A percentile compares a stretch with the other conserved stretches of the same genome.
Evolutionary conservation across 2,888 invertebrate genomes (phyloP).

Genomic region (Sturmia bella): DNA sequence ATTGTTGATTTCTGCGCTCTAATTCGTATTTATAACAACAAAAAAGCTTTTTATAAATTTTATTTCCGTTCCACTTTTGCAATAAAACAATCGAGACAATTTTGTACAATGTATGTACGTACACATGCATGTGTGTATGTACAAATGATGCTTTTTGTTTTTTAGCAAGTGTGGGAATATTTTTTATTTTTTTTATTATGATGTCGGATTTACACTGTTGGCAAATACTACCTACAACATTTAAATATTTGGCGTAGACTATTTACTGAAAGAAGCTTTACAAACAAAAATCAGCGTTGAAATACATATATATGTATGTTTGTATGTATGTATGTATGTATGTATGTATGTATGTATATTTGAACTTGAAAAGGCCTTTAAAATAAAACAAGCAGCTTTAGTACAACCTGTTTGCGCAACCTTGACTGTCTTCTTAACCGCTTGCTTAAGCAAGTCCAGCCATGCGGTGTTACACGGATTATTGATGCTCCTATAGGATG

Average conservation of each 20-base stretch:
- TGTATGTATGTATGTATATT: background rate
- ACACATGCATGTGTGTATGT: too few relatives aligned
- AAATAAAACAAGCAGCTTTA: constrained; percentile 9
- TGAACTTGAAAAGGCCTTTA: constrained; percentile 60
- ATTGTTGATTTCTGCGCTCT: constrained; percentile 63
- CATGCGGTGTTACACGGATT: background rate
- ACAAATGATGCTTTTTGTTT: too few relatives aligned
- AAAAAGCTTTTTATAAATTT: constrained; percentile 25
- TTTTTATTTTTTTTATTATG: too few relatives aligned
- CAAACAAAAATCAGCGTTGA: too few relatives aligned
- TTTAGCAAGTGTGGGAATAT: too few relatives aligned
- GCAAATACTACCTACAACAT: too few relatives aligned
- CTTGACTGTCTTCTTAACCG: constrained; percentile 16
- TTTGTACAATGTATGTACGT: background rate
- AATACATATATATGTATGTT: too few relatives aligned
- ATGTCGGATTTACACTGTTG: too few relatives aligned
- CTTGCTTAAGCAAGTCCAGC: constrained; percentile 34
- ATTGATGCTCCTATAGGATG: background rate
- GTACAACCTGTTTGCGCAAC: constrained; percentile 58
- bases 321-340: too few relatives aligned
- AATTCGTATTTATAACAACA: constrained; percentile 39
- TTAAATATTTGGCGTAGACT: too few relatives aligned
- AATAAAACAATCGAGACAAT: constrained; percentile 36
- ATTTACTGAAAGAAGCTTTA: too few relatives aligned
- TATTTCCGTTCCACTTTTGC: constrained; percentile 53